These are phyloP conservation scores for Thymelicus sylvestris DNA, from an alignment of 2,888 invertebrate genomes.

Conservation along the genomic window DNA sequence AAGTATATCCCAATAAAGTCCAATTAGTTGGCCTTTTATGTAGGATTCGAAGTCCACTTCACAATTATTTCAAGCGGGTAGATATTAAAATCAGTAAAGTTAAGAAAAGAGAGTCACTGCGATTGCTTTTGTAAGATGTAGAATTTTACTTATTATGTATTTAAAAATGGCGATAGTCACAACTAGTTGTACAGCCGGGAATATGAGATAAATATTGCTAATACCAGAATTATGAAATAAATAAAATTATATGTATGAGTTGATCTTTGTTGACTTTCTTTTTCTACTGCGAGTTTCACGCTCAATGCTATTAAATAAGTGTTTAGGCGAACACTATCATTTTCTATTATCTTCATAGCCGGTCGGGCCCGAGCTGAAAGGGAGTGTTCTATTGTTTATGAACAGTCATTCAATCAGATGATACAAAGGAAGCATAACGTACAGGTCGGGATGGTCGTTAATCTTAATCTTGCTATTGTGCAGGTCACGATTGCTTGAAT, in stretches of 20 bases:
- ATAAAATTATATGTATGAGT: too few relatives aligned
- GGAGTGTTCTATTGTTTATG: slow-evolving; percentile 72
- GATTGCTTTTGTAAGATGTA: not conserved
- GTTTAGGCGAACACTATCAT: slow-evolving; percentile 45
- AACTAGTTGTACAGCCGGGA: too few relatives aligned
- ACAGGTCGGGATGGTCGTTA: slow-evolving; percentile 65
- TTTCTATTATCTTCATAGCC: slow-evolving; percentile 57
- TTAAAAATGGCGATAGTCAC: too few relatives aligned
- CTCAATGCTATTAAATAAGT: slow-evolving; percentile 32
- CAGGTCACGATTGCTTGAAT: slow-evolving; percentile 62
- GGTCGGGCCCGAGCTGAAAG: slow-evolving; percentile 51
- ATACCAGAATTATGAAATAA: too few relatives aligned
- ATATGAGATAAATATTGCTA: too few relatives aligned
- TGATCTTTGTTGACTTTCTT: not conserved
- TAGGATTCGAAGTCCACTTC: slow-evolving; percentile 6
- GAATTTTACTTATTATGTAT: too few relatives aligned
- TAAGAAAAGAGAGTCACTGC: not conserved
- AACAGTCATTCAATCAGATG: slow-evolving; percentile 75
- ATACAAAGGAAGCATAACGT: slow-evolving; percentile 71
- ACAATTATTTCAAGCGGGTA: not conserved
- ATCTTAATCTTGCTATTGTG: slow-evolving; percentile 73
- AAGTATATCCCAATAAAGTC: slow-evolving; percentile 7
- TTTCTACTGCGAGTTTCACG: slow-evolving; percentile 3
- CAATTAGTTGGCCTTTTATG: slow-evolving; percentile 9
- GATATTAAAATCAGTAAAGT: not conserved